phyloP scores from a whole-genome alignment of 2,888 invertebrate species.

The Cistogaster globosa region DNA sequence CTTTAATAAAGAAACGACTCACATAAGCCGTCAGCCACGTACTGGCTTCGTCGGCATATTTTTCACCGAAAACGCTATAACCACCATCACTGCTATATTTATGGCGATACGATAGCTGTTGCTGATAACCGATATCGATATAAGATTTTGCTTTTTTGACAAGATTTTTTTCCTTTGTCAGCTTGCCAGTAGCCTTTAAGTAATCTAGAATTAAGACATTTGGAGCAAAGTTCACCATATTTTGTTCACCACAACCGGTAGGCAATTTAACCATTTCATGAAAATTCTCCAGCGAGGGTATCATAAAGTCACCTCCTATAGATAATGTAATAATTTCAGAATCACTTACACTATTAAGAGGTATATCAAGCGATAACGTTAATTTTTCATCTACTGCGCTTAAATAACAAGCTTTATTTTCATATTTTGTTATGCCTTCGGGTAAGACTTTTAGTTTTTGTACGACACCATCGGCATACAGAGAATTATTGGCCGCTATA shows the following conservation, averaged over 20 bases:
- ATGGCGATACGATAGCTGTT: constrained; percentile 88
- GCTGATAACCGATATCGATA: constrained; percentile 86
- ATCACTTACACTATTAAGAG: constrained; percentile 84
- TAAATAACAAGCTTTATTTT: constrained; percentile 23
- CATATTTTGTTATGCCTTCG: constrained; percentile 87
- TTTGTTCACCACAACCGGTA: constrained; percentile 88
- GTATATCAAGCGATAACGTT: constrained; percentile 84
- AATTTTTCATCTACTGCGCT: not conserved
- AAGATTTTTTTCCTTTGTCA: not conserved
- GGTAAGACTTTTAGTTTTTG: constrained; percentile 87
- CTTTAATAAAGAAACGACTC: constrained; percentile 89
- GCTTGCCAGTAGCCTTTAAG: constrained; percentile 83
- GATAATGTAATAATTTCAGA: constrained; percentile 85
- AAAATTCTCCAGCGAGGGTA: constrained; percentile 84
- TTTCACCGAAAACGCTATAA: constrained; percentile 89
- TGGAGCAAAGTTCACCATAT: constrained; percentile 87
- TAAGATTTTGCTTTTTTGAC: constrained; percentile 82
- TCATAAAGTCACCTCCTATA: constrained; percentile 84
- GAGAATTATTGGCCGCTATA: constrained; percentile 85
- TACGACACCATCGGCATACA: constrained; percentile 85
- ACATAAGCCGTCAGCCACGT: constrained; percentile 94
- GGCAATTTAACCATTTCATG: constrained; percentile 86
- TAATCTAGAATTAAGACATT: constrained; percentile 87
- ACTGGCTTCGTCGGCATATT: constrained; percentile 86
- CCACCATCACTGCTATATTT: constrained; percentile 85